Conservation (phyloP, 2,797 vertebrate species). For the Karalla daura region DNA sequence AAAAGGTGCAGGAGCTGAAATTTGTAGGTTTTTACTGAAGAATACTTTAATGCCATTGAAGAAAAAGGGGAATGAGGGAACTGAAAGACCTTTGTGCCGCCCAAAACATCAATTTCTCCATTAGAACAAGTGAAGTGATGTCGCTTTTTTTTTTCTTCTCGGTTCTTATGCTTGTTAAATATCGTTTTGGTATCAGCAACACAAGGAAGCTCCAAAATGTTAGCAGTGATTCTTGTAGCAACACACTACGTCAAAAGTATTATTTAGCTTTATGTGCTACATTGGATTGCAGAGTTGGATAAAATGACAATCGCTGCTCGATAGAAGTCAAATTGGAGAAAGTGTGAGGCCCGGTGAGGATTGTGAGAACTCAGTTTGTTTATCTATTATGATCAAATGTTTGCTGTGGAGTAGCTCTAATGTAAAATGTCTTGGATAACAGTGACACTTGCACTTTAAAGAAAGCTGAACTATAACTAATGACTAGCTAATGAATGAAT, state of each 20-base stretch:
- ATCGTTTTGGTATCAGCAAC: not conserved
- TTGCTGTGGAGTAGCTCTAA: too few relatives aligned
- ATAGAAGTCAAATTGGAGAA: not conserved
- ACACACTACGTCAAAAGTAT: not conserved
- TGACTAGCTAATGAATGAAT: slow-evolving; percentile 24
- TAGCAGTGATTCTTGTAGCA: not conserved
- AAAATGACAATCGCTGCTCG: not conserved
- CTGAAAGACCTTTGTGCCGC: too few relatives aligned
- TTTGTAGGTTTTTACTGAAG: not conserved
- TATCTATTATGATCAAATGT: too few relatives aligned
- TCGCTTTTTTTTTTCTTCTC: not conserved
- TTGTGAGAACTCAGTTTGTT: too few relatives aligned
- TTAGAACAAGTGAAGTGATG: too few relatives aligned
- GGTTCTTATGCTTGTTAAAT: not conserved
- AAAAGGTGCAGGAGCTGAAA: not conserved
- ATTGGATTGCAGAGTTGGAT: not conserved
- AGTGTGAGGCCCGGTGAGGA: not conserved
- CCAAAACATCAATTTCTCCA: too few relatives aligned
- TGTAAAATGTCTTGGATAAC: too few relatives aligned
- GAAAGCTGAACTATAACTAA: too few relatives aligned
- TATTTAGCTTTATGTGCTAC: not conserved
- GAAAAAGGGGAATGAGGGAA: not conserved
- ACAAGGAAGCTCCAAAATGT: not conserved
- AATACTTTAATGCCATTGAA: too few relatives aligned
- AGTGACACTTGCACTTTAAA: too few relatives aligned